These are phyloP conservation scores for Procavia capensis DNA, from an alignment of 2,113 vertebrate species.

Conservation along the genomic window DNA sequence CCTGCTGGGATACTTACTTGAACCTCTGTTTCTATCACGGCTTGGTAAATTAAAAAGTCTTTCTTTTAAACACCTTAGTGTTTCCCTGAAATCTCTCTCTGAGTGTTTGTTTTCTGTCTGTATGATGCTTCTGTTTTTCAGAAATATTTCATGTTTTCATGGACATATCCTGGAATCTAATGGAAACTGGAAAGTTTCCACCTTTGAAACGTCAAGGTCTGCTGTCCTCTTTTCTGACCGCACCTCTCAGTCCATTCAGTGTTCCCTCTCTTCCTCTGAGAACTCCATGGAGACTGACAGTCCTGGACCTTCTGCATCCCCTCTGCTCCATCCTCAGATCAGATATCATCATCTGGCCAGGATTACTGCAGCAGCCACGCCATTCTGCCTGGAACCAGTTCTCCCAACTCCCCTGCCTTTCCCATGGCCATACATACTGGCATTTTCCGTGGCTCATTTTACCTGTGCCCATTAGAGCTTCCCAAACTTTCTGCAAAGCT, in stretches of 20 bases:
- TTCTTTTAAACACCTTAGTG: neutral
- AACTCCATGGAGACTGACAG: neutral
- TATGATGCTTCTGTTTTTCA: conserved; percentile 7
- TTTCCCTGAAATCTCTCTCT: neutral
- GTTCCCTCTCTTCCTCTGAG: neutral
- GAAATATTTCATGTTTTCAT: neutral
- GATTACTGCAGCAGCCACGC: neutral
- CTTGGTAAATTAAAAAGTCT: conserved; percentile 23
- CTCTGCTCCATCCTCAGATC: neutral
- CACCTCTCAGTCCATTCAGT: neutral
- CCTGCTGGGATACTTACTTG: conserved; percentile 1
- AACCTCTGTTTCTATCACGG: neutral
- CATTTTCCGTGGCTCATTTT: neutral
- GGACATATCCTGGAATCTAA: conserved; percentile 9
- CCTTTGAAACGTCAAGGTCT: neutral
- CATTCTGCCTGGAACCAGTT: neutral
- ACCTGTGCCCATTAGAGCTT: neutral
- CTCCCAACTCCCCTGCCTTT: neutral
- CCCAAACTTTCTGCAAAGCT: neutral
- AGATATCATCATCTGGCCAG: neutral
- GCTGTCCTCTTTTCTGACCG: neutral
- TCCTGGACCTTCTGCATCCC: neutral
- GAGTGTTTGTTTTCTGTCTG: neutral
- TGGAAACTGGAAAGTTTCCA: neutral
- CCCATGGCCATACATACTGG: neutral